phyloP scores from a whole-genome alignment of 2,113 vertebrate species.

The Microcebus griseorufus region DNA sequence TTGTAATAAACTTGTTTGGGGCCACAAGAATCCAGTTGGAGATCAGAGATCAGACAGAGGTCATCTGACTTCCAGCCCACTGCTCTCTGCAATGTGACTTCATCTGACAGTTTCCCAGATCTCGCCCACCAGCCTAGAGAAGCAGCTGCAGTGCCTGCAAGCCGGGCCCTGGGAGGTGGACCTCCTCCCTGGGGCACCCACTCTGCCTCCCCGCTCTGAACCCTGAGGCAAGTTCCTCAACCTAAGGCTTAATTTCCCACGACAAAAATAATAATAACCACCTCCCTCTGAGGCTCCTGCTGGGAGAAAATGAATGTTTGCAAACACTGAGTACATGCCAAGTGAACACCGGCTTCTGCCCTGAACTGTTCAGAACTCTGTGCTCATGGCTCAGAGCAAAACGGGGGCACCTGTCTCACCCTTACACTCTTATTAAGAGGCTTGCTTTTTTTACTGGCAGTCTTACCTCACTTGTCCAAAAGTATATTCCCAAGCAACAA shows the following conservation, averaged over 20 bases:
- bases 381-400: not conserved
- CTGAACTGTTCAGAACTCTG: not conserved
- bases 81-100: not conserved
- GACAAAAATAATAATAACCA: not conserved
- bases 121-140: not conserved
- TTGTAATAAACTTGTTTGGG: not conserved
- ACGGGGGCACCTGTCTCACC: not conserved
- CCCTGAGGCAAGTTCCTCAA: not conserved
- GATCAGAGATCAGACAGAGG: not conserved
- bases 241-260: not conserved
- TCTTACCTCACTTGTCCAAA: not conserved
- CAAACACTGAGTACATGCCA: not conserved
- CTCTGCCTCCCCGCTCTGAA: not conserved
- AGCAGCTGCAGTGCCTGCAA: not conserved
- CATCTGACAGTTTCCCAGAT: not conserved
- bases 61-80: not conserved
- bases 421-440: not conserved
- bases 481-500: not conserved
- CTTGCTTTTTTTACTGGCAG: not conserved
- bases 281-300: not conserved
- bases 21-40: not conserved
- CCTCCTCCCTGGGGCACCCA: not conserved
- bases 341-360: not conserved
- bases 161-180: too few species aligned
- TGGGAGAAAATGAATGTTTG: not conserved